Percentiles rank a stretch among this genome's conserved stretches.
phyloP scores from a whole-genome alignment of 2,797 vertebrate genomes.

The Darevskia mixta region DNA sequence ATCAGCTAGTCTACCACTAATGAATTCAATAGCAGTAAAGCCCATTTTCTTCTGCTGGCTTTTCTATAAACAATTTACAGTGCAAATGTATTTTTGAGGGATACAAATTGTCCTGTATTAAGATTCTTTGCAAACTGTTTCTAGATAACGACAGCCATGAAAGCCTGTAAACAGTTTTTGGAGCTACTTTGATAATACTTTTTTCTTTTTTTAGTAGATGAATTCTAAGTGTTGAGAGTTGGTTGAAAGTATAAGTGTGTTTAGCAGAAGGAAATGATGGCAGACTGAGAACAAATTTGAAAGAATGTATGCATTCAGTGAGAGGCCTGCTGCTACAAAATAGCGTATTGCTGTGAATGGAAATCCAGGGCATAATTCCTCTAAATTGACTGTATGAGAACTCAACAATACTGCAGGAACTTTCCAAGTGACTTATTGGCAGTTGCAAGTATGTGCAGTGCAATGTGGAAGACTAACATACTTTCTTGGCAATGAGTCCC shows the following conservation, averaged over 20 bases:
- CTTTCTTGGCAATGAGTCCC: neutral
- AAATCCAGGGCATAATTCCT: neutral
- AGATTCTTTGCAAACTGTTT: constrained; percentile 74
- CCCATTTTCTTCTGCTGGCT: constrained; percentile 70
- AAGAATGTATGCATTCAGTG: constrained; percentile 31
- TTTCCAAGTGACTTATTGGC: neutral
- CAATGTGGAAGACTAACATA: neutral
- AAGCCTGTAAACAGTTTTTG: constrained; percentile 62
- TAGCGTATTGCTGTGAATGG: constrained; percentile 31
- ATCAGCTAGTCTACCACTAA: constrained; percentile 67
- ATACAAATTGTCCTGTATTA: constrained; percentile 69
- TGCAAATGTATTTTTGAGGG: constrained; percentile 72
- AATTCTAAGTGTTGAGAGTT: constrained; percentile 27
- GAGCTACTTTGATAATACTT: constrained; percentile 16
- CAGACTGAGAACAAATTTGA: constrained; percentile 34
- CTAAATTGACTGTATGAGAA: neutral
- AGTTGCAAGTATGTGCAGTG: neutral
- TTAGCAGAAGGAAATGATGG: constrained; percentile 52
- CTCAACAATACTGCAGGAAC: neutral
- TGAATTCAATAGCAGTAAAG: constrained; percentile 71
- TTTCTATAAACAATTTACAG: constrained; percentile 75
- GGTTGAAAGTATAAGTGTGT: constrained; percentile 47
- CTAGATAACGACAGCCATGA: constrained; percentile 60
- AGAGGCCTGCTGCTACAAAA: constrained; percentile 16
- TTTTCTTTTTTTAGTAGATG: constrained; percentile 36